Conservation (phyloP, 2,113 vertebrate species). For the Hippocampus comes region DNA sequence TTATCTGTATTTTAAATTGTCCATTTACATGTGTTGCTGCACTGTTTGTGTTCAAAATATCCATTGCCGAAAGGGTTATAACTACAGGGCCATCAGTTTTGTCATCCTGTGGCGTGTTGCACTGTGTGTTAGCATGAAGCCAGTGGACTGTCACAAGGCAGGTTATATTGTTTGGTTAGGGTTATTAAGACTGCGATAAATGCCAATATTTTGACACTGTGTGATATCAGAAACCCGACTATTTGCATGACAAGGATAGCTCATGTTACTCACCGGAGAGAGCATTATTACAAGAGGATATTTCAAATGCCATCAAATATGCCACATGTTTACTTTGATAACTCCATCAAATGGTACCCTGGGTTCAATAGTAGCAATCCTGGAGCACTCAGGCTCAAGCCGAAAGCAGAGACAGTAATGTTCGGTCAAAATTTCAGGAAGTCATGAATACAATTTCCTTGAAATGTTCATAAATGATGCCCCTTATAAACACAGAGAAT, state of each 20-base stretch:
- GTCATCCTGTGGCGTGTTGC: too few relatives aligned
- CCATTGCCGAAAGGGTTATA: too few relatives aligned
- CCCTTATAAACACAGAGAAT: slow-evolving; percentile 54
- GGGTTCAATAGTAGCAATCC: slow-evolving; percentile 68
- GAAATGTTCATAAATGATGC: slow-evolving; percentile 71
- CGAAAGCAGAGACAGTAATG: slow-evolving; percentile 60
- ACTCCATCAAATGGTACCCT: slow-evolving; percentile 68
- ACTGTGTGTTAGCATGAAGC: too few relatives aligned
- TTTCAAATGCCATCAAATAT: slow-evolving; percentile 68
- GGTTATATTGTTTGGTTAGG: not conserved
- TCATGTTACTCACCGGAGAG: slow-evolving; percentile 55
- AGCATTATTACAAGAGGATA: slow-evolving; percentile 66
- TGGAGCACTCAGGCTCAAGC: slow-evolving; percentile 52
- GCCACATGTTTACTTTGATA: slow-evolving; percentile 71
- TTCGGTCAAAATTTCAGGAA: slow-evolving; percentile 51
- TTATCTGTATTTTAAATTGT: too few relatives aligned
- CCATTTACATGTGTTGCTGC: too few relatives aligned
- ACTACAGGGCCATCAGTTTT: too few relatives aligned
- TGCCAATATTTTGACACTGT: slow-evolving; percentile 50
- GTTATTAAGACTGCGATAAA: slow-evolving; percentile 21
- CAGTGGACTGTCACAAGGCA: slow-evolving; percentile 48
- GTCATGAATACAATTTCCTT: slow-evolving; percentile 63
- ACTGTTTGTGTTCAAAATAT: too few relatives aligned
- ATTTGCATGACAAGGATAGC: slow-evolving; percentile 65
- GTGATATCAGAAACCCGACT: slow-evolving; percentile 53